phyloP scores from a whole-genome alignment of 2,888 invertebrate species.

The Hydraecia micacea region DNA sequence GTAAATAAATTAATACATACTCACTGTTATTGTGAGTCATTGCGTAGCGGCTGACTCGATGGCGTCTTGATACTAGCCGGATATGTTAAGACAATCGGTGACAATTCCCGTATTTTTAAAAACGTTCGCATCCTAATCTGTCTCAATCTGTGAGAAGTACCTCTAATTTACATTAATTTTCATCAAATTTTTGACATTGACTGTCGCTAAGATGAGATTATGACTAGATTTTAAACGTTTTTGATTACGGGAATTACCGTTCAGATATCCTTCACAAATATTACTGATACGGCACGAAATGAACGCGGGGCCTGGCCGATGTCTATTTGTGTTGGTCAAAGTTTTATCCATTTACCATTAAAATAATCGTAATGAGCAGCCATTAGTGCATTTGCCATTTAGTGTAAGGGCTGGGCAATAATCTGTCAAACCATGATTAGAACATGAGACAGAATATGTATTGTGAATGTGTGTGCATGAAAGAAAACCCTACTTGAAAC shows the following conservation, averaged over 20 bases:
- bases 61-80: neutral
- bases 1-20: neutral
- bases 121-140: too few relatives aligned
- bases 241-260: too few relatives aligned
- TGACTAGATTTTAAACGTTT: neutral
- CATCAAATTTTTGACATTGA: neutral
- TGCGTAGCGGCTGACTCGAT: neutral
- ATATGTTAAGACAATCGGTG: neutral
- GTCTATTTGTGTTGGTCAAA: neutral
- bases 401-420: neutral
- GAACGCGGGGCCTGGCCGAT: neutral
- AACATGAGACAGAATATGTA: slow-evolving; percentile 56
- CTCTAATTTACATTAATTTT: neutral
- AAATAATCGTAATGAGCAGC: neutral
- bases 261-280: too few relatives aligned
- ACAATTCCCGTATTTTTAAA: neutral
- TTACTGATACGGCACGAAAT: neutral
- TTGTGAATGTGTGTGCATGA: slow-evolving; percentile 48
- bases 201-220: neutral
- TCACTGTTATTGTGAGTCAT: neutral
- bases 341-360: neutral
- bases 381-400: neutral
- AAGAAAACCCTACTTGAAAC: slow-evolving; percentile 69
- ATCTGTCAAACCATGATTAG: slow-evolving; percentile 61
- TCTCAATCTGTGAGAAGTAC: neutral